Conservation (phyloP, 2,888 invertebrate species). For the Autographa gamma region DNA sequence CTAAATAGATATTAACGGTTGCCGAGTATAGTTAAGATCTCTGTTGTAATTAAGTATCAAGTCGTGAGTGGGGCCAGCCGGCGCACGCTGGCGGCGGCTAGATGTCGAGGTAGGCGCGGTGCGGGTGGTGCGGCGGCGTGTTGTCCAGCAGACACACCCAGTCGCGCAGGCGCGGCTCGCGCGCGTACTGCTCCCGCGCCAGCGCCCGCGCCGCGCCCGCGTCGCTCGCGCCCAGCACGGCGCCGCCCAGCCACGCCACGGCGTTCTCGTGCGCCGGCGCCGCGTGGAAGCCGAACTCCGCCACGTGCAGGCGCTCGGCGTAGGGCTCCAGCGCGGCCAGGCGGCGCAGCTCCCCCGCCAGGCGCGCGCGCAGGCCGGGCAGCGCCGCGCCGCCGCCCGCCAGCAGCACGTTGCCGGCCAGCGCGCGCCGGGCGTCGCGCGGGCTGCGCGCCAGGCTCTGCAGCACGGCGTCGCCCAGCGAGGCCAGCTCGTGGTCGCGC, state of each 20-base stretch:
- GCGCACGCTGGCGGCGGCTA: slow-evolving; percentile 8
- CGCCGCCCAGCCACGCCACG: slow-evolving; percentile 93
- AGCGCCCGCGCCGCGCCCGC: slow-evolving; percentile 91
- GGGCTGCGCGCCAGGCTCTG: slow-evolving; percentile 34
- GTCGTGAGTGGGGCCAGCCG: too few species aligned
- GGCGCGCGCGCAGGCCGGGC: slow-evolving; percentile 94
- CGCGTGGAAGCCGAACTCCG: slow-evolving; percentile 92
- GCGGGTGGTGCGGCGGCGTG: slow-evolving; percentile 76
- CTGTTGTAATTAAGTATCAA: too few species aligned
- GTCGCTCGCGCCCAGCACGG: slow-evolving; percentile 90
- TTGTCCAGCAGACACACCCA: slow-evolving; percentile 93
- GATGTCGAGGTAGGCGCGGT: slow-evolving; percentile 52
- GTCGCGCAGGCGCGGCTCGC: slow-evolving; percentile 92
- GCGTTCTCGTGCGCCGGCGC: slow-evolving; percentile 94
- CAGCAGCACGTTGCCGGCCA: slow-evolving; percentile 95
- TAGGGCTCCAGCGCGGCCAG: slow-evolving; percentile 91
- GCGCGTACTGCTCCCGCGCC: slow-evolving; percentile 93
- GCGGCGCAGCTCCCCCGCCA: slow-evolving; percentile 93
- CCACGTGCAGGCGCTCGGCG: slow-evolving; percentile 63
- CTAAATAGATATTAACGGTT: background rate
- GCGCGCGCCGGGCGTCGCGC: slow-evolving; percentile 90
- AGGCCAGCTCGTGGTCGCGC: slow-evolving; percentile 90
- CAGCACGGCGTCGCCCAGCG: slow-evolving; percentile 95
- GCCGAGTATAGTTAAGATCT: background rate
- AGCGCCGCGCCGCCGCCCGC: slow-evolving; percentile 96